Conservation (phyloP, 1,140 invertebrate species). For the Ceratina calcarata region DNA sequence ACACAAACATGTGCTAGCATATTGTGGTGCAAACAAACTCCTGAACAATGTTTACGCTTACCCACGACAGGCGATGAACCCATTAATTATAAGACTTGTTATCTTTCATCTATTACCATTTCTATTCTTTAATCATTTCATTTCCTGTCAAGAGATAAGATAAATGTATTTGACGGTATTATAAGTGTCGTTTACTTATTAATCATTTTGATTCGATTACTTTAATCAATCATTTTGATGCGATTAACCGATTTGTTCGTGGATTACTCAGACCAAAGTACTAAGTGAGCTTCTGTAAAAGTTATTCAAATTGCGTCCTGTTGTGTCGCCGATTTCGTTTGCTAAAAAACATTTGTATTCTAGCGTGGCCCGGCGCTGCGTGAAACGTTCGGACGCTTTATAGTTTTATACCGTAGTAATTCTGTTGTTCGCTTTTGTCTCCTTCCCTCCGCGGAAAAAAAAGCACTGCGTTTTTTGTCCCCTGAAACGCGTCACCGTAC, state of each 20-base stretch:
- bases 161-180: too few relatives aligned
- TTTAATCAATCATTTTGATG: too few relatives aligned
- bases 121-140: too few relatives aligned
- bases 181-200: too few relatives aligned
- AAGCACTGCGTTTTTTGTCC: not conserved
- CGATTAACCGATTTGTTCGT: too few relatives aligned
- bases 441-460: not conserved
- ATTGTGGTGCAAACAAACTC: not conserved
- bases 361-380: not conserved
- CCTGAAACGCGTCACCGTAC: not conserved
- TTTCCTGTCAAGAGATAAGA: too few relatives aligned
- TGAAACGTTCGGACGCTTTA: not conserved
- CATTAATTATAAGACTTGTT: constrained; percentile 37
- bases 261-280: not conserved
- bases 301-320: not conserved
- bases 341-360: constrained; percentile 23
- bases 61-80: not conserved
- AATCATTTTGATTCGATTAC: too few relatives aligned
- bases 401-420: constrained; percentile 2
- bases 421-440: not conserved
- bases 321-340: not conserved
- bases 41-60: constrained; percentile 19
- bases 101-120: not conserved
- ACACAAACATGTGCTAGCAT: not conserved
- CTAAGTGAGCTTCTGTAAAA: not conserved